Conservation (phyloP, 2,113 vertebrate species). For the Alethe castanea region DNA sequence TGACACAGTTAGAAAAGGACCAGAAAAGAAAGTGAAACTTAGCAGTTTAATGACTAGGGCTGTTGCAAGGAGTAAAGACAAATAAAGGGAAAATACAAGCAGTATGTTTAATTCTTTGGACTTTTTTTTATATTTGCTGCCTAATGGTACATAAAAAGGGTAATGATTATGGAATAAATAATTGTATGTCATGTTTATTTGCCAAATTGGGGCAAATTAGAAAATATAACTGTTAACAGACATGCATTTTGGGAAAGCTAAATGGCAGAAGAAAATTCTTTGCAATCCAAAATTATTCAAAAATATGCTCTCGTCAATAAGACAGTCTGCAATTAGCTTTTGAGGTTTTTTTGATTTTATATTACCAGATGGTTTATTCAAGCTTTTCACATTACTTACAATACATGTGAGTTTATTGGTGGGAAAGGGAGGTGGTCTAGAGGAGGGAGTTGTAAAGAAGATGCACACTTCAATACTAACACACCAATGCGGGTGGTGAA, state of each 20-base stretch:
- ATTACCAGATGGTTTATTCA: neutral
- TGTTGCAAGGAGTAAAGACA: neutral
- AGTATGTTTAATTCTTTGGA: neutral
- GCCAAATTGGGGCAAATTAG: neutral
- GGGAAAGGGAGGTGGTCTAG: neutral
- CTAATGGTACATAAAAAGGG: neutral
- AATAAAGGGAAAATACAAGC: neutral
- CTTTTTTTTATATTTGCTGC: neutral
- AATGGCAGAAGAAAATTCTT: neutral
- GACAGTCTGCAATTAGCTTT: neutral
- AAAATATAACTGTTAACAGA: neutral
- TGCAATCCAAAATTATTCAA: neutral
- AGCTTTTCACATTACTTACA: neutral
- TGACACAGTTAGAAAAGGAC: neutral
- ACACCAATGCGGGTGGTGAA: neutral
- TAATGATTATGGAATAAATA: neutral
- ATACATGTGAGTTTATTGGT: neutral
- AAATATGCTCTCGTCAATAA: neutral
- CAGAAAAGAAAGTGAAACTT: conserved; percentile 10
- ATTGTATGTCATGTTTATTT: neutral
- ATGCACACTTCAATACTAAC: neutral
- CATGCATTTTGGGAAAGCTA: neutral
- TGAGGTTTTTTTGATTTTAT: neutral
- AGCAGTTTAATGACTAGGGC: neutral
- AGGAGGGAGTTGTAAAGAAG: neutral